phyloP scores from a whole-genome alignment of 2,113 vertebrate species.

The Dendropsophus ebraccatus region DNA sequence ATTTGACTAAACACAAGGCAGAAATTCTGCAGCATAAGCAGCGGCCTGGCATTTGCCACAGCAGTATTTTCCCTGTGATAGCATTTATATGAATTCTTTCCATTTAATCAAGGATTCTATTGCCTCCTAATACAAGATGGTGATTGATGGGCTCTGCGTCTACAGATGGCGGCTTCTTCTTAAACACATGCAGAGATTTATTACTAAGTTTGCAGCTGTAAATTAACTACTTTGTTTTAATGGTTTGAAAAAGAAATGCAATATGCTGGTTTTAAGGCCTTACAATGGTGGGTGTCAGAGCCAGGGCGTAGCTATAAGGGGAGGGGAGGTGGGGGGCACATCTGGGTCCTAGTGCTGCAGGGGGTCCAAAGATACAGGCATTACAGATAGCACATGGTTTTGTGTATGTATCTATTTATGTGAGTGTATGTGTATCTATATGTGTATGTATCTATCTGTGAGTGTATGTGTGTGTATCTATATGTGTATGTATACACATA shows the following conservation, averaged over 20 bases:
- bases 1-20: conserved; percentile 28
- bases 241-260: conserved; percentile 19
- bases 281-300: background rate
- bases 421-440: too few relatives aligned
- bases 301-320: background rate
- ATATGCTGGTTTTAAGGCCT: background rate
- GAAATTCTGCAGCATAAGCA: conserved; percentile 48
- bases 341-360: background rate
- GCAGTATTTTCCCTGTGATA: conserved; percentile 43
- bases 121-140: conserved; percentile 37
- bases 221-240: conserved; percentile 31
- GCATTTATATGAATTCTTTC: conserved; percentile 30
- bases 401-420: too few relatives aligned
- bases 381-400: too few relatives aligned
- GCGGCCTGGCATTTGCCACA: conserved; percentile 19
- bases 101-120: conserved; percentile 43
- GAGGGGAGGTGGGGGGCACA: background rate
- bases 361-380: too few relatives aligned
- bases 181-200: conserved; percentile 23
- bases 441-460: too few relatives aligned
- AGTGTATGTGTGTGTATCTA: too few relatives aligned
- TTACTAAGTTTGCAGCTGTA: conserved; percentile 34
- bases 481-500: too few relatives aligned
- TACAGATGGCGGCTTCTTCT: conserved; percentile 12
- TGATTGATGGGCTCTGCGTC: conserved; percentile 31